A percentile compares a stretch with the other conserved stretches of the same genome.
phyloP scores from a whole-genome alignment of 2,888 invertebrate genomes.

The Drosophila niveifrons region DNA sequence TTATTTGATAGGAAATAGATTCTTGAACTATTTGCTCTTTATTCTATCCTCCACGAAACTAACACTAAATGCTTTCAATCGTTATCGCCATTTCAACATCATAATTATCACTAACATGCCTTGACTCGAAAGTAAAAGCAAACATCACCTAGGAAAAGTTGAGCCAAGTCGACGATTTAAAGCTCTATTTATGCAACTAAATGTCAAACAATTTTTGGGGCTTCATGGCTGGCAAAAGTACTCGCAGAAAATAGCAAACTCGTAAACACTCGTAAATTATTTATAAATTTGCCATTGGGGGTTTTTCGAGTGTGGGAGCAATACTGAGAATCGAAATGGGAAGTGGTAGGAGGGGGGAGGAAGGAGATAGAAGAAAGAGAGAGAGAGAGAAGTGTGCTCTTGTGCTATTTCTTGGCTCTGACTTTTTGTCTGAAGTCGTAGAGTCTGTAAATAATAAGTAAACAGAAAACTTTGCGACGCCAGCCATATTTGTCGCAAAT shows the following conservation, averaged over 20 bases:
- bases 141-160: constrained; percentile 30
- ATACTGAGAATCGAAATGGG: background rate
- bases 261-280: constrained; percentile 71
- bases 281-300: constrained; percentile 58
- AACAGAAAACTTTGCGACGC: constrained; percentile 73
- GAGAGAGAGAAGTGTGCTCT: constrained; percentile 14
- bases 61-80: background rate
- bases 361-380: background rate
- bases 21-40: constrained; percentile 1
- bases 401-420: constrained; percentile 42
- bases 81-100: background rate
- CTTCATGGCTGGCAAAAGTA: constrained; percentile 45
- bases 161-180: constrained; percentile 35
- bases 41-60: background rate
- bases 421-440: constrained; percentile 58
- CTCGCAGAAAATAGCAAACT: constrained; percentile 38
- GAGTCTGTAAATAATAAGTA: constrained; percentile 79
- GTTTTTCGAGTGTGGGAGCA: constrained; percentile 17
- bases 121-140: constrained; percentile 32
- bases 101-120: constrained; percentile 1
- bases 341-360: background rate
- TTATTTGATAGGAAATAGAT: background rate
- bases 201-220: constrained; percentile 48
- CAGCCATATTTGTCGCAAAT: constrained; percentile 80
- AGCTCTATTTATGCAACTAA: constrained; percentile 51